Evolutionary conservation across 1,140 invertebrate genomes (phyloP).

Genomic region (Drosophila murphyi): DNA sequence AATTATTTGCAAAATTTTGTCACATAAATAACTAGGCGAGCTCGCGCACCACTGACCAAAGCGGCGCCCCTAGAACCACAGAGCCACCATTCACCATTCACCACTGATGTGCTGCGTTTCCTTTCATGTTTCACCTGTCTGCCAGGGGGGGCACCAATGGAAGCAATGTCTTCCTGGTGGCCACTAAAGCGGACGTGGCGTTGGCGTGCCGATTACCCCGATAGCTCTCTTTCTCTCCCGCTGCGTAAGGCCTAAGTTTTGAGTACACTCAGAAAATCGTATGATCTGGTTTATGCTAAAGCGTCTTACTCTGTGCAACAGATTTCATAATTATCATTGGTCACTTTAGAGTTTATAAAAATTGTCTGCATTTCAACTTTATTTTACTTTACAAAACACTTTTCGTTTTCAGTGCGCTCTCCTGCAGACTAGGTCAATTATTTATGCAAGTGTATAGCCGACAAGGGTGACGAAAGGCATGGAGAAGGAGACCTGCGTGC

Average conservation of each 20-base stretch:
- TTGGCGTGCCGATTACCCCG: constrained; percentile 71
- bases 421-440: neutral
- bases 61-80: constrained; percentile 35
- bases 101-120: constrained; percentile 35
- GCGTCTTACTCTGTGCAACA: too few relatives aligned
- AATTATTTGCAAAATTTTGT: constrained; percentile 85
- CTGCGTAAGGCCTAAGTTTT: constrained; percentile 32
- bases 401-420: too few relatives aligned
- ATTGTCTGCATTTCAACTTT: too few relatives aligned
- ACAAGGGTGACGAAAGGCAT: constrained; percentile 66
- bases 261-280: constrained; percentile 2
- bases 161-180: constrained; percentile 32
- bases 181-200: constrained; percentile 44
- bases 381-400: too few relatives aligned
- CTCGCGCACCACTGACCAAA: constrained; percentile 15
- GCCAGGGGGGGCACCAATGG: neutral
- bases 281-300: neutral
- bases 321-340: too few relatives aligned
- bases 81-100: neutral
- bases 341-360: too few relatives aligned
- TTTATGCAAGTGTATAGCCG: neutral
- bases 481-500: constrained; percentile 60
- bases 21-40: constrained; percentile 84
- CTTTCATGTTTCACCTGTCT: constrained; percentile 75
- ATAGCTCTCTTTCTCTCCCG: constrained; percentile 44